phyloP scores from a whole-genome alignment of 2,888 invertebrate genomes.

The Nebria brevicollis region DNA sequence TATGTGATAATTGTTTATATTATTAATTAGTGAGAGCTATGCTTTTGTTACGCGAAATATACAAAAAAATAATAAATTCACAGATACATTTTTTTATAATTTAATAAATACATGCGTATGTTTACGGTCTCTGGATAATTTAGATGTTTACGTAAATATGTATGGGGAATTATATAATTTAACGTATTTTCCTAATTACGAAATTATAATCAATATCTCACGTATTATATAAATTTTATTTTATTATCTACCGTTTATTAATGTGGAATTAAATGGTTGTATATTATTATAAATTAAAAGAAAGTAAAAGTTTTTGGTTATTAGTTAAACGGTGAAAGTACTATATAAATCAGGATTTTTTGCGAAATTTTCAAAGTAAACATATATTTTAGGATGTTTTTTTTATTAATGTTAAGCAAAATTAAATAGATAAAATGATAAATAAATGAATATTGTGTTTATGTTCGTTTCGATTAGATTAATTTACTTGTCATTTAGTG shows the following conservation, averaged over 20 bases:
- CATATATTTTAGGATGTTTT: too few species aligned
- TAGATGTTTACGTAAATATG: neutral
- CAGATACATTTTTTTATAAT: too few species aligned
- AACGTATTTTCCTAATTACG: neutral
- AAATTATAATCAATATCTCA: neutral
- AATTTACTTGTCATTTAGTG: neutral
- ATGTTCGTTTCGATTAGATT: neutral
- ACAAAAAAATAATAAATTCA: too few species aligned
- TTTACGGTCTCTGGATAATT: too few species aligned
- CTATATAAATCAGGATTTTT: too few species aligned
- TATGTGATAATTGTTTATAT: neutral
- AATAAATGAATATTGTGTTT: neutral
- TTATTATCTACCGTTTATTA: neutral
- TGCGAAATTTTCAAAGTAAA: too few species aligned
- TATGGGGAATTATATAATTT: neutral
- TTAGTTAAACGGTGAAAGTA: too few species aligned
- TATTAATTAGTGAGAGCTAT: neutral
- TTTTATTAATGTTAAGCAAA: neutral
- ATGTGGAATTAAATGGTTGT: neutral
- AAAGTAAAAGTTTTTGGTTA: too few species aligned
- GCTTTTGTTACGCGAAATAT: neutral
- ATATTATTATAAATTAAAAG: too few species aligned
- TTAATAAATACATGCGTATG: too few species aligned
- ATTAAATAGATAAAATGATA: neutral
- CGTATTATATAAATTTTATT: neutral